Evolutionary conservation across 1,140 invertebrate genomes (phyloP), one percentile per base, ranked within the genome.

Genomic region (Cydia strobilella): DNA sequence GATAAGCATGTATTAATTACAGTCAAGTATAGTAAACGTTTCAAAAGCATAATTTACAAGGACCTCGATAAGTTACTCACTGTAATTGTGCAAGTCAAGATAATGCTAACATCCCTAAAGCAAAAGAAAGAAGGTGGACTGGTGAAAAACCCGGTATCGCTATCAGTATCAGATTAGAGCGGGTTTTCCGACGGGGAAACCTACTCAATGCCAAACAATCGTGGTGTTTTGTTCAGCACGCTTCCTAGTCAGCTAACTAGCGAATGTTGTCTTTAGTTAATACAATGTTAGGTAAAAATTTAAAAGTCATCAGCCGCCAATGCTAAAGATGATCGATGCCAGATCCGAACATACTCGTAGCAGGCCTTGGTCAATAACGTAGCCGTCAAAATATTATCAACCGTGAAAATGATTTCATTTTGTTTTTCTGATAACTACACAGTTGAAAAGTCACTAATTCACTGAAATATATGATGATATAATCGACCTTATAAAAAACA

Each of bases 131-230:
- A 0, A 65, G 63, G 10, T 66, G 65, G 65, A 39, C 35, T 69
- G 65, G 25, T 39, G n/a, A 69, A 42, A 69, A 69, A 69, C 65
- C 65, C 65, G n/a, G 18, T 69, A 69, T 69, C 65, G 15, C 20
- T 69, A 69, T 69, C 65, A 69, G 31, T 23, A 59, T 59, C 35
- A 39, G 65, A 69, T 69, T 69, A 69, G n/a, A 75, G 31, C 48
- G 77, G 77, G 59, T 78, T 78, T 78, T 74, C 77, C 77, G 18
- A 25, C 35, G 25, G 65, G 35, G n/a, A 69, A 69, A 69, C 65
- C 65, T 31, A n/a, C 15, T 23, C 31, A 69, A 69, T 42, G 65
- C 35, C 65, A 69, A 69, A 69, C 65, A 69, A 35, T 35, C 65
- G 31, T 39, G 27, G 15, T n/a, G n/a, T 35, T 69, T 35, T 31